Evolutionary conservation across 2,888 invertebrate species (phyloP).

Genomic region (Monochamus alternatus): DNA sequence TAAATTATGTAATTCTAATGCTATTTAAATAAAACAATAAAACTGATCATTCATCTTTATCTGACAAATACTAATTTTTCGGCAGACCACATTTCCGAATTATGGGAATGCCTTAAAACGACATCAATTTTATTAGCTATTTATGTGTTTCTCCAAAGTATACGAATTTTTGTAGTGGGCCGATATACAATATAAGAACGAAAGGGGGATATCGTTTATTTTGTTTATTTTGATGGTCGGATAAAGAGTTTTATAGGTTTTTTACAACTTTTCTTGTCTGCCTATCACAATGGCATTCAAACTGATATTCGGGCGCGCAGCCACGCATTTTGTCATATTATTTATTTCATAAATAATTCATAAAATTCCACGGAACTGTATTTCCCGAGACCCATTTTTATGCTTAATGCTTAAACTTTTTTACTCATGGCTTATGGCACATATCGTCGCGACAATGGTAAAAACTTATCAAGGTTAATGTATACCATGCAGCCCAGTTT

Average conservation of each 20-base stretch:
- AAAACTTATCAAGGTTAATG: background rate
- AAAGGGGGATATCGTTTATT: constrained; percentile 6
- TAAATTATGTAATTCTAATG: too few relatives aligned
- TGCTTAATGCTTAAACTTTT: background rate
- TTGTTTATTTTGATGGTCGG: constrained; percentile 11
- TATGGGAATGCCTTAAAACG: constrained; percentile 5
- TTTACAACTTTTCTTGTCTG: constrained; percentile 13
- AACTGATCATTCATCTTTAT: background rate
- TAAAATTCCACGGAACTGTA: background rate
- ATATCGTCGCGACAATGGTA: background rate
- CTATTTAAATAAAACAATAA: too few relatives aligned
- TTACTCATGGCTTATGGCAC: background rate
- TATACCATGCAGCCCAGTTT: too few relatives aligned
- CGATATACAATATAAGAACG: constrained; percentile 1
- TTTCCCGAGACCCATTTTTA: background rate
- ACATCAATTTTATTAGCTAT: background rate
- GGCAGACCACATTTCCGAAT: background rate
- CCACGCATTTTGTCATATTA: background rate
- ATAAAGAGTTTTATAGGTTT: constrained; percentile 13
- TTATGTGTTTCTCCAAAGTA: constrained; percentile 11
- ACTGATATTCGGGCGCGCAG: constrained; percentile 6
- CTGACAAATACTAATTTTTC: constrained; percentile 1
- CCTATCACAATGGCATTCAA: constrained; percentile 11
- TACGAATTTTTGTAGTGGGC: constrained; percentile 7
- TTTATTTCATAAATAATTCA: constrained; percentile 11